Percentiles rank a stretch among this genome's conserved stretches.
These are phyloP conservation scores for Alethe diademata DNA, from an alignment of 2,113 vertebrate genomes.

Conservation along the genomic window DNA sequence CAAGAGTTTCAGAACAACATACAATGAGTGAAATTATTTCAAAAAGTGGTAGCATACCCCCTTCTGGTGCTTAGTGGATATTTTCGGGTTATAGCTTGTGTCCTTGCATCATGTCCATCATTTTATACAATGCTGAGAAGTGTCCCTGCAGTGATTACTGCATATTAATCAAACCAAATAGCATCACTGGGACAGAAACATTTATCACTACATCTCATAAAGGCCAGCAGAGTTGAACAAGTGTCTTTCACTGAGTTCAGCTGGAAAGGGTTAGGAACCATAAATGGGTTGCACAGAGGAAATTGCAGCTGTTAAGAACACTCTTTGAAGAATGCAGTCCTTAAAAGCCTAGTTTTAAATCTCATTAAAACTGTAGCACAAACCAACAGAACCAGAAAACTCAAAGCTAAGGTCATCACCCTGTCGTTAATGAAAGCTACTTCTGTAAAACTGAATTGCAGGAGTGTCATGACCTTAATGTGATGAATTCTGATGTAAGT, in stretches of 20 bases:
- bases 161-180: not conserved
- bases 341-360: not conserved
- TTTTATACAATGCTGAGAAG: not conserved
- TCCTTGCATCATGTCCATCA: not conserved
- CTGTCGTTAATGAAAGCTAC: slow-evolving; percentile 3
- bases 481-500: slow-evolving; percentile 14
- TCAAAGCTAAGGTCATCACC: not conserved
- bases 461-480: not conserved
- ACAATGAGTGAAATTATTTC: not conserved
- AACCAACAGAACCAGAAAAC: slow-evolving; percentile 11
- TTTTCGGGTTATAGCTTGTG: not conserved
- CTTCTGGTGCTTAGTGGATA: not conserved
- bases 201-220: not conserved
- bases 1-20: not conserved
- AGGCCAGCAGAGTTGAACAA: not conserved
- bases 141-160: not conserved
- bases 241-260: not conserved
- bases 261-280: not conserved
- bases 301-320: not conserved
- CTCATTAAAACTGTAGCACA: slow-evolving; percentile 21
- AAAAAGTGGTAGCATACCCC: not conserved
- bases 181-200: not conserved
- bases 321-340: not conserved
- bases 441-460: not conserved
- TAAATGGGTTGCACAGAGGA: not conserved